These are phyloP conservation scores for Vulpes ferrilata DNA, from an alignment of 2,113 vertebrate species.

Conservation along the genomic window DNA sequence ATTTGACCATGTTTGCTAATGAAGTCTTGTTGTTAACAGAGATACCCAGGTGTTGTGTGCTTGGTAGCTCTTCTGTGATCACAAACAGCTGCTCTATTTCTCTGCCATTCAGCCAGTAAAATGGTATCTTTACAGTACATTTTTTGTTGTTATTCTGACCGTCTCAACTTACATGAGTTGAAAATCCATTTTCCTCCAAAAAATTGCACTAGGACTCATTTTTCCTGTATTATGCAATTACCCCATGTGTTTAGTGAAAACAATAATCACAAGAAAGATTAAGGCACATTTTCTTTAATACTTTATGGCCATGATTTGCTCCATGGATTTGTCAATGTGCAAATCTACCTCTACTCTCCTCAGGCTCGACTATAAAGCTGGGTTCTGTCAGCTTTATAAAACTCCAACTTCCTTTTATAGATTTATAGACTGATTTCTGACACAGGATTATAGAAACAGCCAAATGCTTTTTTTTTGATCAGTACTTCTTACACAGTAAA, in stretches of 20 bases:
- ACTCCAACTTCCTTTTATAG: background rate
- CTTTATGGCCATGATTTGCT: background rate
- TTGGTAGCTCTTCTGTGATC: background rate
- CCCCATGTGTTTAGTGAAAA: background rate
- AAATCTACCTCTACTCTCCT: background rate
- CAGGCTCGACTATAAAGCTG: background rate
- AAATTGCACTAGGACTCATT: background rate
- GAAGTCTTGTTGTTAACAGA: background rate
- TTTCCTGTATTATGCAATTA: background rate
- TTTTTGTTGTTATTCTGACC: background rate
- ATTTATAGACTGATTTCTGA: background rate
- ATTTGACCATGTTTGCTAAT: background rate
- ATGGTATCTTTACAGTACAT: background rate
- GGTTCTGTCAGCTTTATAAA: background rate
- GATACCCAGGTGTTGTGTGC: background rate
- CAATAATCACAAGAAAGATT: background rate
- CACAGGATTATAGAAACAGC: background rate
- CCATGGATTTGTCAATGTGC: background rate
- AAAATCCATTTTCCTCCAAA: background rate
- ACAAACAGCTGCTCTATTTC: background rate
- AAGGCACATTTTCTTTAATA: constrained; percentile 36
- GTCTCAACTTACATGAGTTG: constrained; percentile 53
- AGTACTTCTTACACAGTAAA: background rate
- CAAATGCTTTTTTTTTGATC: background rate
- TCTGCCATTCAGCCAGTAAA: background rate